Evolutionary conservation across 2,888 invertebrate species (phyloP), one percentile per base, ranked within the genome.

Genomic region (Drosophila paucipuncta): DNA sequence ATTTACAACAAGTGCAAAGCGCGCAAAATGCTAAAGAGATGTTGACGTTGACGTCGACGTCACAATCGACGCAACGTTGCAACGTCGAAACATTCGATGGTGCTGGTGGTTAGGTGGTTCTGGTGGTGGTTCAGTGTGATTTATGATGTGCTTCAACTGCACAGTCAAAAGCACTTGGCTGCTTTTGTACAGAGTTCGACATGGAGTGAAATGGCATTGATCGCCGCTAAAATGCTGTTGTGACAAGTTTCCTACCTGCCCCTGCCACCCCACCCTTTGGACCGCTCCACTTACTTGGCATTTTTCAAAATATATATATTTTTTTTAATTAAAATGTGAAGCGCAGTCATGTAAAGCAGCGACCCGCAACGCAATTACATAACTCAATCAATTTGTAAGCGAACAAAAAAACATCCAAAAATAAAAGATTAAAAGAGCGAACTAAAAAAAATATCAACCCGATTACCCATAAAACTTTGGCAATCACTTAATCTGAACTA

Each of bases 381-480:
- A 92, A 91, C 90, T 91, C 91, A 91, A 92, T 92, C 91, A 92
- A 90, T 91, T 92, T 91, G 92, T 92, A 87, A 81, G 79, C 71
- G 65, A 69, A 53, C 63, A 33, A 49, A 59, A n/a, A 58, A 62
- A 33, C 1, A 53, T 4, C 52, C 30, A 25, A 47, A 58, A 63
- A 25, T 47, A 53, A 25, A 64, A 30, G 5, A 43, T 25, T 0
- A 53, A 35, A 59, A 57, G n/a, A 22, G 49, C 37, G 4, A 11
- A 25, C 55, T 31, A 35, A 41, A 11, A 33, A 33, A 33, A 33
- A 62, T 52, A 59, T 68, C 68, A 64, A 53, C 13, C 53, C 49
- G 43, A 61, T 54, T 60, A 63, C 25, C 66, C 78, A 71, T 69
- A 72, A 81, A 85, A 74, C 79, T 78, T 76, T 73, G 76, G 74